Evolutionary conservation across 1,140 invertebrate species (phyloP), one percentile per base, ranked within the genome.

Genomic region (Zaprionus gabonicus): DNA sequence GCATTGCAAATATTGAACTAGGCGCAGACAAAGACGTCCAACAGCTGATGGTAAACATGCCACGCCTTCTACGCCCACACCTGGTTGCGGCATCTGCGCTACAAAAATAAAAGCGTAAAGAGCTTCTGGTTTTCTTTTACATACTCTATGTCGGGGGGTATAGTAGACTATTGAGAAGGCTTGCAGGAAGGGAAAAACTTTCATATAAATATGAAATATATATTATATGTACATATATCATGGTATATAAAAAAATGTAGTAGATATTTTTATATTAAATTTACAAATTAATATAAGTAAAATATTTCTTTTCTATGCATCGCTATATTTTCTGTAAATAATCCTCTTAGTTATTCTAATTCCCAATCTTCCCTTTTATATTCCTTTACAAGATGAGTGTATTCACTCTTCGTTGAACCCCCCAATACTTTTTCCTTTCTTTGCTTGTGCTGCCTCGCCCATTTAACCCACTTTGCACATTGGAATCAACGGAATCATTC

Each of bases 401-500:
- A 73, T 68, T 51, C 17, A 3, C 25, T 13, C 15, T 13, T 58
- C 64, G 25, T 4, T 5, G 17, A 3, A 3, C 1, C 3, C 9
- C 1, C 4, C 12, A 13, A 49, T 25, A 25, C 15, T 17, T 25
- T 51, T 36, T 36, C 13, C 25, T 67, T 10, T 23, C 5, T 51
- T 57, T 20, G 27, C 34, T 36, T 41, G 9, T 7, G 20, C 36
- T n/a, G 62, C 46, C 69, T 66, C 69, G 56, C 62, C 60, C 69
- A 76, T 78, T 65, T 76, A 78, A 73, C 83, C 67, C 76, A 82
- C 76, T 72, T 81, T 66, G 51, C 69, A 53, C 64, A 67, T 76
- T 71, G 69, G 63, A 75, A 74, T 69, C 51, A 63, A 74, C 58
- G 71, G 71, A 74, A 75, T 70, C 66, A 70, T 74, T 51, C 66